These are phyloP conservation scores for Gymnothorax reevesii DNA, from an alignment of 2,797 vertebrate species.

Conservation along the genomic window DNA sequence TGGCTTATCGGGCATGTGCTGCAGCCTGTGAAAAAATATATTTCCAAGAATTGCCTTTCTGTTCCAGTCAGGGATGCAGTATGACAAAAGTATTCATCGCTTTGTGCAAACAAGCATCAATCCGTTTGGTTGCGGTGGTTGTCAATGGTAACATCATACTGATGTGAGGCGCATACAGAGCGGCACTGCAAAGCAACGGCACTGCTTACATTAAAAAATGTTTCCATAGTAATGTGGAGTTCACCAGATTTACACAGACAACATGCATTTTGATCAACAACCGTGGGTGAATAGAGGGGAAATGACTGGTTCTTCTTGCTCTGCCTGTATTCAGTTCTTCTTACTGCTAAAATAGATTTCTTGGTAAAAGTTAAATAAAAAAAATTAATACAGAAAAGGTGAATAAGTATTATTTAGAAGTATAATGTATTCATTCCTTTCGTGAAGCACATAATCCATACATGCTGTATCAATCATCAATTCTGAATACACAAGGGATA, in stretches of 20 bases:
- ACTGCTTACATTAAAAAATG: constrained; percentile 4
- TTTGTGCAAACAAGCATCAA: neutral
- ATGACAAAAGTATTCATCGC: neutral
- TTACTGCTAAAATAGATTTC: neutral
- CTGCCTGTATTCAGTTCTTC: neutral
- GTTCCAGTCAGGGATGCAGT: neutral
- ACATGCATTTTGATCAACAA: neutral
- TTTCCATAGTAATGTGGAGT: constrained; percentile 24
- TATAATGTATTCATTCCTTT: neutral
- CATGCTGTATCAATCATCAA: neutral
- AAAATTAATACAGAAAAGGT: neutral
- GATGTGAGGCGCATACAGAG: neutral
- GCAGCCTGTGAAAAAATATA: neutral
- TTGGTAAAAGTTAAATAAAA: no score
- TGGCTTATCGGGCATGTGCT: neutral
- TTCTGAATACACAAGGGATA: neutral
- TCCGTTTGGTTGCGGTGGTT: neutral
- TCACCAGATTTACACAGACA: neutral
- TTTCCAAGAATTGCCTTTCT: neutral
- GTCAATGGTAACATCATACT: constrained; percentile 13
- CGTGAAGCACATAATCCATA: neutral
- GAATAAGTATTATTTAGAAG: neutral
- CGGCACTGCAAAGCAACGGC: neutral
- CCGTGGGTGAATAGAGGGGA: neutral
- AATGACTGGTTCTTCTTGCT: neutral